Evolutionary conservation across 2,797 vertebrate genomes (phyloP).

Genomic region (Pogonophryne albipinna): DNA sequence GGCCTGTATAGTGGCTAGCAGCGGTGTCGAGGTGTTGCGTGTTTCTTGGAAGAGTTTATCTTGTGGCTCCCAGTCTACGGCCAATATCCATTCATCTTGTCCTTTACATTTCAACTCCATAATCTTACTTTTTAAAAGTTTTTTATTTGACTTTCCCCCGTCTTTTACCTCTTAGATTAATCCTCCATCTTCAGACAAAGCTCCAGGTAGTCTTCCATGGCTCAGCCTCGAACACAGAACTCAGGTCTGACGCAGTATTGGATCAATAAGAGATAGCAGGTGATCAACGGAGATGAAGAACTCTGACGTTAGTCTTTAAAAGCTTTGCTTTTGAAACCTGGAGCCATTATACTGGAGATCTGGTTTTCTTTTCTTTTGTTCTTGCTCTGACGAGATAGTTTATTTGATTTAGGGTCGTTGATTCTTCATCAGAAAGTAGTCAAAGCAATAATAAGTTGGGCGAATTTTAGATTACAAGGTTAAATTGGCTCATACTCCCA

Average conservation of each 20-base stretch:
- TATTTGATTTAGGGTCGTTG: slow-evolving; percentile 41
- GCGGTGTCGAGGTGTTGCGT: slow-evolving; percentile 18
- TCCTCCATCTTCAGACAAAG: slow-evolving; percentile 37
- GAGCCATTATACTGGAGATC: slow-evolving; percentile 11
- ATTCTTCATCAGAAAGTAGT: slow-evolving; percentile 20
- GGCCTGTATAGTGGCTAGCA: slow-evolving; percentile 15
- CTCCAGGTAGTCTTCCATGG: slow-evolving; percentile 20
- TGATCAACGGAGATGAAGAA: slow-evolving; percentile 46
- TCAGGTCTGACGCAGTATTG: slow-evolving; percentile 28
- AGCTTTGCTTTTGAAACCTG: slow-evolving; percentile 7
- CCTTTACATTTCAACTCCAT: slow-evolving; percentile 12
- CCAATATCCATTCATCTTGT: slow-evolving; percentile 20
- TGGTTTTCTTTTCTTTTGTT: slow-evolving; percentile 18
- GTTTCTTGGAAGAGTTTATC: not conserved
- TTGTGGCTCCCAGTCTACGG: not conserved
- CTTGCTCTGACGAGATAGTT: not conserved
- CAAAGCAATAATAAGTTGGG: slow-evolving; percentile 32
- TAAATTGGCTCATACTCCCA: slow-evolving; percentile 45
- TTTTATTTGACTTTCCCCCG: slow-evolving; percentile 44
- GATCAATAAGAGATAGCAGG: slow-evolving; percentile 63
- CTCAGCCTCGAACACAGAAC: slow-evolving; percentile 29
- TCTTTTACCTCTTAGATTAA: slow-evolving; percentile 49
- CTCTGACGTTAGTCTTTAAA: slow-evolving; percentile 30
- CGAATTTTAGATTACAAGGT: slow-evolving; percentile 51
- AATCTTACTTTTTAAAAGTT: slow-evolving; percentile 19